Percentiles rank a stretch among this genome's conserved stretches.
Conservation (phyloP, 1,140 invertebrate genomes). For the Aphaenogaster rudis region DNA sequence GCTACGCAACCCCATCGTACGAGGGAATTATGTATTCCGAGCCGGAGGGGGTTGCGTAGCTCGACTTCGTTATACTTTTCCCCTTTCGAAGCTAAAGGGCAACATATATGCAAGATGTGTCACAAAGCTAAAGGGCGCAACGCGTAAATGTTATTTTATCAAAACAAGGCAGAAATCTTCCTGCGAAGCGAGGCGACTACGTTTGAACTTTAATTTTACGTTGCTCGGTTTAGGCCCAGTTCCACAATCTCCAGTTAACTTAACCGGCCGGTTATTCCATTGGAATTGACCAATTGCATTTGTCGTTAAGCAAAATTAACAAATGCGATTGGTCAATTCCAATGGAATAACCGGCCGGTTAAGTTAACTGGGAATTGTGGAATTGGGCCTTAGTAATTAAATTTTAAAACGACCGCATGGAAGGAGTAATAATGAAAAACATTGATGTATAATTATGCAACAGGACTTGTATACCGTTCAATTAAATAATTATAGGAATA, state of each 20-base stretch:
- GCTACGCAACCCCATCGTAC: constrained; percentile 6
- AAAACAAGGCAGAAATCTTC: background rate
- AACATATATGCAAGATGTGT: background rate
- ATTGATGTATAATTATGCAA: background rate
- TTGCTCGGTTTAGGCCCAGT: background rate
- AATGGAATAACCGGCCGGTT: too few relatives aligned
- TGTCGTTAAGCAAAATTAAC: too few relatives aligned
- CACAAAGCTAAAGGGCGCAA: background rate
- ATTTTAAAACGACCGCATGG: background rate
- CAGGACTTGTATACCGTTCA: background rate
- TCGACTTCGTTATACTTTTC: background rate
- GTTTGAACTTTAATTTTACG: background rate
- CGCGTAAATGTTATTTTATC: constrained; percentile 7
- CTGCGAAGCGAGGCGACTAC: background rate
- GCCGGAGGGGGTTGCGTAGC: background rate
- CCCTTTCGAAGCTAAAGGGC: constrained; percentile 22
- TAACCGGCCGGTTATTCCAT: too few relatives aligned
- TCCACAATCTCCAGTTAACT: too few relatives aligned
- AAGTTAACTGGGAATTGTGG: too few relatives aligned
- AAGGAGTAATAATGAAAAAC: background rate
- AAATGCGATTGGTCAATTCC: too few relatives aligned
- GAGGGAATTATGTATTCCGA: background rate
- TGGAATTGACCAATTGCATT: too few relatives aligned
- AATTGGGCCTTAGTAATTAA: too few relatives aligned
- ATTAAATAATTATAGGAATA: too few relatives aligned